Percentiles rank a stretch among this genome's conserved stretches.
These are phyloP conservation scores for Gorsachius magnificus DNA, from an alignment of 2,797 vertebrate species.

Conservation along the genomic window DNA sequence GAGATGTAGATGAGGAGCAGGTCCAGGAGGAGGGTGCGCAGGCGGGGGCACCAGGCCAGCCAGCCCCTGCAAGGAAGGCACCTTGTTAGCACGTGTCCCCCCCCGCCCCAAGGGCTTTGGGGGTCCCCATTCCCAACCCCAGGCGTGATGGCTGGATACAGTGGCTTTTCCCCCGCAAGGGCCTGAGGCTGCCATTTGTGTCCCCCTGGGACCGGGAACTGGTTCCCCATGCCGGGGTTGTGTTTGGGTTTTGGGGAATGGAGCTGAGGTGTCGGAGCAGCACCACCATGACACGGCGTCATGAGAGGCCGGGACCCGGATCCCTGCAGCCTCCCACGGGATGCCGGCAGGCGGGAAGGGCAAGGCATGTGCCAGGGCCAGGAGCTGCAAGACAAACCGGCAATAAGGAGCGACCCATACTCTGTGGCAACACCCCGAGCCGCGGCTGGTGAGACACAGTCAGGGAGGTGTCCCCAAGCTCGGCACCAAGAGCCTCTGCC, in stretches of 20 bases:
- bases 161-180: not conserved
- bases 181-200: fast-evolving
- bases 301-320: fast-evolving
- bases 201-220: fast-evolving
- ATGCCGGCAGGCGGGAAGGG: not conserved
- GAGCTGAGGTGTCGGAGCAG: fast-evolving
- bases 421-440: not conserved
- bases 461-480: not conserved
- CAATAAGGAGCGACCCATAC: not conserved
- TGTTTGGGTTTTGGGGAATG: not conserved
- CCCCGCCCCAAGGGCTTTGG: not conserved
- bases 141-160: fast-evolving
- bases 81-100: not conserved
- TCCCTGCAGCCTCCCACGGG: not conserved
- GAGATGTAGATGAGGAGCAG: conserved; percentile 38
- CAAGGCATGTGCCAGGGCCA: not conserved
- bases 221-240: fast-evolving
- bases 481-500: not conserved
- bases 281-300: fast-evolving
- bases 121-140: not conserved
- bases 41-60: not conserved
- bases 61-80: not conserved
- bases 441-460: fast-evolving
- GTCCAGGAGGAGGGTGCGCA: conserved; percentile 50
- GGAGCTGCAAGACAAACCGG: not conserved